These are phyloP conservation scores for Lycocerus yunnanus DNA, from an alignment of 2,888 invertebrate genomes.

Conservation along the genomic window DNA sequence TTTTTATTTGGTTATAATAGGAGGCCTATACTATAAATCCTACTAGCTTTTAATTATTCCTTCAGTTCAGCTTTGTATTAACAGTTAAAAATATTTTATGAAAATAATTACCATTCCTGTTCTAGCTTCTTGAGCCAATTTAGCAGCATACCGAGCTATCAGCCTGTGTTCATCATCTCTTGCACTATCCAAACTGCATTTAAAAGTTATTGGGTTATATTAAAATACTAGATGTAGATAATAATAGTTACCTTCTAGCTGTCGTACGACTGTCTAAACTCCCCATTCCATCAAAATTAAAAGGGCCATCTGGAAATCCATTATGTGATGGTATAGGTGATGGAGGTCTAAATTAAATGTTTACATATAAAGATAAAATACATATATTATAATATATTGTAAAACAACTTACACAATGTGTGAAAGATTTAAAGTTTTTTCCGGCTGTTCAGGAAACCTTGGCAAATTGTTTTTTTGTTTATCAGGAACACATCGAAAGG, in stretches of 20 bases:
- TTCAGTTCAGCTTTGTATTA: neutral
- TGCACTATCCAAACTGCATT: slow-evolving; percentile 53
- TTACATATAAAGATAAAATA: neutral
- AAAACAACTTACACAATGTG: slow-evolving; percentile 85
- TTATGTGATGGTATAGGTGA: slow-evolving; percentile 93
- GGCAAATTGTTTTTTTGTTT: slow-evolving; percentile 81
- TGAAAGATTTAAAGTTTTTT: slow-evolving; percentile 91
- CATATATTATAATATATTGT: neutral
- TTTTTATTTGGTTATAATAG: too few species aligned
- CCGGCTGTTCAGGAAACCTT: slow-evolving; percentile 91
- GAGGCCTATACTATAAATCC: neutral
- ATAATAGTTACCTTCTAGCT: slow-evolving; percentile 57
- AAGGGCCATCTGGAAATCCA: slow-evolving; percentile 79
- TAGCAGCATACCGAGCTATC: slow-evolving; percentile 95
- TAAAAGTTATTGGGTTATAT: neutral
- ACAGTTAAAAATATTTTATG: neutral
- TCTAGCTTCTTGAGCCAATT: slow-evolving; percentile 89
- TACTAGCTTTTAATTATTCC: neutral
- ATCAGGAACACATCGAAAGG: slow-evolving; percentile 95
- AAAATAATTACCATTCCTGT: slow-evolving; percentile 63
- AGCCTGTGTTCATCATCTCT: slow-evolving; percentile 92
- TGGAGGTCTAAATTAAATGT: slow-evolving; percentile 69
- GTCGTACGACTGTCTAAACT: slow-evolving; percentile 74
- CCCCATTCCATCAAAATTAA: slow-evolving; percentile 71
- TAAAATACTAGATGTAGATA: neutral